Evolutionary conservation across 2,797 vertebrate species (phyloP), one percentile per base, ranked within the genome.

Genomic region (Manis pentadactyla): DNA sequence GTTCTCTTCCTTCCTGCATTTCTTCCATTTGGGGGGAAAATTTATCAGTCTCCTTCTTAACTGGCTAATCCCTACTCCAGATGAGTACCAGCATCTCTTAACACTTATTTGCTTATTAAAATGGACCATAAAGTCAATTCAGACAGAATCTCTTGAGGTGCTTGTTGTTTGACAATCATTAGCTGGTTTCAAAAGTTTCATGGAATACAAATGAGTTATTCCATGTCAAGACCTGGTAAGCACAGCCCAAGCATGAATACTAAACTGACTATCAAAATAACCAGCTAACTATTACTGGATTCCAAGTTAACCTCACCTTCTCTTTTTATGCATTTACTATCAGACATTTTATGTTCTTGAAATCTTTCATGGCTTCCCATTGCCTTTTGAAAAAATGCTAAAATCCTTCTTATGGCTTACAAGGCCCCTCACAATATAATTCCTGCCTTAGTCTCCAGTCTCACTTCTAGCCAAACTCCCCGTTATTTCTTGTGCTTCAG

Each of bases 321-420:
- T 53, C n/a, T 86, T 75, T 83, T 71, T 53, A 64, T 63, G 27
- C 2, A 66, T 4, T 66, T 77, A 34, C 19, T 19, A 75, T 46
- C 46, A 64, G 4, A 37, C 29, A 91, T 64, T 79, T 87, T 78
- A 51, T 71, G 19, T n/a, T 92, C 53, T 64, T 84, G 71, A 71
- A 93, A 69, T 14, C 5, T 84, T 84, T 83, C 37, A 68, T 77
- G 53, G 37, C 34, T 93, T 87, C 27, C n/a, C 39, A 79, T 7
- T 87, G 42, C 68, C 61, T 89, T 91, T 66, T 85, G 42, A 73
- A 95, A 73, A 90, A 88, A 94, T 25, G 10, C 21, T 39, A 61
- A 78, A 82, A 93, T 61, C 31, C 12, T 77, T 71, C 81, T 29
- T 7, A 63, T 68, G 51, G 5, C 34, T 68, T 93, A 59, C 7